Base-by-base conservation (phyloP, 2,888 invertebrate species). In the Amphimallon solstitiale region DNA sequence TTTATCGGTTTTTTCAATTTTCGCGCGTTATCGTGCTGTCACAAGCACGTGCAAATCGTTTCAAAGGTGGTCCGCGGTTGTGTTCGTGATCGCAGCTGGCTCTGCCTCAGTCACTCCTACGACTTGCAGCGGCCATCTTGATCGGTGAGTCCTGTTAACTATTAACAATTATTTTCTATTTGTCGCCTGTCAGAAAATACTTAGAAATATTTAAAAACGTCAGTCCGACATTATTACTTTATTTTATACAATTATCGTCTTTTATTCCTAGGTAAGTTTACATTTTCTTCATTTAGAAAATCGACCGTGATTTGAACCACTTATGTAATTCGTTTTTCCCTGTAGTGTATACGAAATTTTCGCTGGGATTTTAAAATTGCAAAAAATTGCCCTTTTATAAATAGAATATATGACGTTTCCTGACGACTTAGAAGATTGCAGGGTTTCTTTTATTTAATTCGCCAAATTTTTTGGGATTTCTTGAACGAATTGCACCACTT, bases 121-220 rank as follows among this genome's bases (percentile, higher is more conserved):
- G 45, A 63, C 52, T 29, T 23, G 66, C 52, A 34, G 61, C 63
- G 56, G 66, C 66, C 63, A 66, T 66, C 46, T 66, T 66, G 63
- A 66, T 66, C 45, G 66, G 66, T 66, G 40, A 66, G 66, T 66
- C 51, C 9, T 29, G 10, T 38, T 14, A 62, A 49, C 38, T 62
- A 48, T 61, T 23, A 21, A 2, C 21, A 60, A 46, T 60, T 46
- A 60, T 60, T 48, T 60, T 60, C 46, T 45, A 40, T 34, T 45
- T 34, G 34, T 10, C 60, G 17, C n/a, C 35, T 60, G 46, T 60
- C 60, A 60, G 46, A 29, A 34, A 23, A 40, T 12, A 23, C 40
- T 6, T 40, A 38, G n/a, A 9, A 14, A 34, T 34, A 21, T 40
- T 7, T 56, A 21, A 40, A 37, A 38, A 12, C 14, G 38, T 40